phyloP scores from a whole-genome alignment of 2,888 invertebrate genomes.

The Eremobia ochroleuca region DNA sequence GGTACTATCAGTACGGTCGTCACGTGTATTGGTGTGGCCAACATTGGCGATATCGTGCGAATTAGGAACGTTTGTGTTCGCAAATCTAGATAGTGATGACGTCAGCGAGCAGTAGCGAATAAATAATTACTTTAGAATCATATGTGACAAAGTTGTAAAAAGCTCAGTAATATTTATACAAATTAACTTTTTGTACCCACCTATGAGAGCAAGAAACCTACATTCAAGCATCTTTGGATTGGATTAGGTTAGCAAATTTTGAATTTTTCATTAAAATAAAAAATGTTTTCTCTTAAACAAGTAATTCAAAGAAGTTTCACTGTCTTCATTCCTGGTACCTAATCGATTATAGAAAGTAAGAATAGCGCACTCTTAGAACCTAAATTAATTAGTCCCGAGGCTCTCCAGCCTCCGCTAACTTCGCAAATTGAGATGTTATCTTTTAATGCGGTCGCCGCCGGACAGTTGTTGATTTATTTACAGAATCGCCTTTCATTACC shows the following conservation, averaged over 20 bases:
- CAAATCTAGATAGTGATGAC: conserved; percentile 34
- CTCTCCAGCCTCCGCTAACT: conserved; percentile 72
- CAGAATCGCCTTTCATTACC: conserved; percentile 60
- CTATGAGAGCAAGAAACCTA: background rate
- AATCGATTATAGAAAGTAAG: conserved; percentile 15
- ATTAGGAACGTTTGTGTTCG: conserved; percentile 20
- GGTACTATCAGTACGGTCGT: conserved; percentile 38
- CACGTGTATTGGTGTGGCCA: conserved; percentile 54
- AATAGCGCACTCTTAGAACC: conserved; percentile 59
- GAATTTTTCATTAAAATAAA: background rate
- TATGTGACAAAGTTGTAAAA: conserved; percentile 4
- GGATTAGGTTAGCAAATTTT: background rate
- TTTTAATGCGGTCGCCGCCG: conserved; percentile 79
- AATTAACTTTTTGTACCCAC: background rate
- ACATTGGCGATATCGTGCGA: conserved; percentile 39
- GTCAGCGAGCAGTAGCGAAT: conserved; percentile 20
- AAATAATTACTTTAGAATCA: conserved; percentile 14
- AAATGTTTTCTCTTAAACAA: background rate
- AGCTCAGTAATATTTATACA: background rate
- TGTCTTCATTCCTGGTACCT: background rate
- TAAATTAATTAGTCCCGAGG: conserved; percentile 81
- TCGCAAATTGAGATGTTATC: conserved; percentile 87
- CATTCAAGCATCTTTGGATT: background rate
- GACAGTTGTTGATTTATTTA: conserved; percentile 74
- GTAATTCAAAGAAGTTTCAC: background rate